Conservation (phyloP, 1,140 invertebrate species). For the Stegodyphus dumicola region DNA sequence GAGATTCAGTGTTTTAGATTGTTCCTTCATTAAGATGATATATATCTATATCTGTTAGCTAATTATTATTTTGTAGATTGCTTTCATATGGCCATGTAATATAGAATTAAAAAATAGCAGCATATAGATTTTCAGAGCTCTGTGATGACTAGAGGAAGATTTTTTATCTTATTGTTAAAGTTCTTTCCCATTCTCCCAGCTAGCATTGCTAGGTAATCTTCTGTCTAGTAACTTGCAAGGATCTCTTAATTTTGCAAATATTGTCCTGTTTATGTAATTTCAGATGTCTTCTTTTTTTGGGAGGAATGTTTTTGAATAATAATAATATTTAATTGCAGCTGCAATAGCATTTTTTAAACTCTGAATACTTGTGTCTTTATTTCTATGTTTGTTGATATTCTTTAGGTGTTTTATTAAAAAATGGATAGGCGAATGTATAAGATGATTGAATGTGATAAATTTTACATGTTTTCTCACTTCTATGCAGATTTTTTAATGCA, state of each 20-base stretch:
- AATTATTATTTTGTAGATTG: conserved; percentile 40
- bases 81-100: conserved; percentile 21
- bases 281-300: too few species aligned
- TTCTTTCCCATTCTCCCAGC: neutral
- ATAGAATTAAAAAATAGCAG: neutral
- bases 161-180: neutral
- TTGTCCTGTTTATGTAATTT: neutral
- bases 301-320: too few species aligned
- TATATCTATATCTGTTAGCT: neutral
- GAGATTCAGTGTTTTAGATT: conserved; percentile 17
- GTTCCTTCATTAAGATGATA: conserved; percentile 18
- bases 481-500: too few species aligned
- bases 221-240: neutral
- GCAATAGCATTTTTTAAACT: too few species aligned
- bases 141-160: neutral
- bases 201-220: neutral
- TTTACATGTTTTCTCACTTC: too few species aligned
- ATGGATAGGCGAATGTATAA: too few species aligned
- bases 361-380: too few species aligned
- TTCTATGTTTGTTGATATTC: too few species aligned
- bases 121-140: neutral
- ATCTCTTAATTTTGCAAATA: neutral
- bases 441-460: too few species aligned
- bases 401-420: too few species aligned
- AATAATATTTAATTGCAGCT: too few species aligned